A percentile compares a stretch with the other conserved stretches of the same genome.
Evolutionary conservation across 2,797 vertebrate genomes (phyloP).

Genomic region (Lagocephalus sceleratus): DNA sequence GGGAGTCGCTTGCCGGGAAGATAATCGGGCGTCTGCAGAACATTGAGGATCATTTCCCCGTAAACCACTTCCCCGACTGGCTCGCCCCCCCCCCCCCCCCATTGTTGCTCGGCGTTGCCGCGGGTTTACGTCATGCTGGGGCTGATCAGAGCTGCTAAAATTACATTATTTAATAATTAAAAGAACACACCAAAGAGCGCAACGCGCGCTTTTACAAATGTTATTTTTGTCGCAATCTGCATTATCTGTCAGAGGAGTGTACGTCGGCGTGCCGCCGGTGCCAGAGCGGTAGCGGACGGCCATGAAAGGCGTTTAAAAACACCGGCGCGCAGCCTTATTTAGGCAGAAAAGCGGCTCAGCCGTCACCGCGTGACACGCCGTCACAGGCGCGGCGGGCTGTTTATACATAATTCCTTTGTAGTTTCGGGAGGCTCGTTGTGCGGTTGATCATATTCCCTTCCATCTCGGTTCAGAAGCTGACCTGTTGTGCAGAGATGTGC

Average conservation of each 20-base stretch:
- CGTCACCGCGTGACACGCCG: slow-evolving; percentile 61
- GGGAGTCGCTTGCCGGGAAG: too few species aligned
- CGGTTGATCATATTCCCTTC: slow-evolving; percentile 62
- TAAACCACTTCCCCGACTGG: not conserved
- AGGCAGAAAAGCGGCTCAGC: slow-evolving; percentile 64
- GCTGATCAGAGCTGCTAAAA: slow-evolving; percentile 24
- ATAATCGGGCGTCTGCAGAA: too few species aligned
- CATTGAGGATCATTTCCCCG: not conserved
- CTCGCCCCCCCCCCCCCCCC: not conserved
- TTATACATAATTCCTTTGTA: slow-evolving; percentile 75
- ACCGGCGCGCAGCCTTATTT: slow-evolving; percentile 63
- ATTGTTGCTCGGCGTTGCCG: not conserved
- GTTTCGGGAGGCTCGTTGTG: slow-evolving; percentile 53
- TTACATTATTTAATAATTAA: not conserved
- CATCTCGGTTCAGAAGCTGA: slow-evolving; percentile 61
- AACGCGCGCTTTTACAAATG: slow-evolving; percentile 34
- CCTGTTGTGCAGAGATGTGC: slow-evolving; percentile 72
- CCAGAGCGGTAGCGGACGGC: slow-evolving; percentile 59
- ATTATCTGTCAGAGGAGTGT: slow-evolving; percentile 64
- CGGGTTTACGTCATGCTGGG: slow-evolving; percentile 11
- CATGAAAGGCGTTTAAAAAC: slow-evolving; percentile 59
- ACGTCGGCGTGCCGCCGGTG: slow-evolving; percentile 57
- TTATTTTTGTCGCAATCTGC: slow-evolving; percentile 57
- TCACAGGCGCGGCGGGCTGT: slow-evolving; percentile 52
- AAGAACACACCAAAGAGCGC: not conserved